Evolutionary conservation across 23 tunicate genomes (phyloP), one percentile per base, ranked within the genome.

Genomic region (Phallusia fumigata): DNA sequence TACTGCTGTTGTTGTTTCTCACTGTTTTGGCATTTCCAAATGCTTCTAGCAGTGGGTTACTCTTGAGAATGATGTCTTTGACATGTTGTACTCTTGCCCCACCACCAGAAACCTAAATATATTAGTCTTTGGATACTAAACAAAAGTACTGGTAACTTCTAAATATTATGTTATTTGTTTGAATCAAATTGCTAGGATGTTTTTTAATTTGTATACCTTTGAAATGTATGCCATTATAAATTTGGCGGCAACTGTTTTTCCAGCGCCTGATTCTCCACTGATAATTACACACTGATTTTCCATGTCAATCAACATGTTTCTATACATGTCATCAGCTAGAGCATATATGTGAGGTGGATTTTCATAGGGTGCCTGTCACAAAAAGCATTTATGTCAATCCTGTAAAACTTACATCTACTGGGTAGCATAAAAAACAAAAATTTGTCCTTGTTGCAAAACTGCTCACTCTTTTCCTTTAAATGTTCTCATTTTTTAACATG

Each of bases 341-440:
- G 99, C 99, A 72, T 97, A 97, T 34, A 97, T 86, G 73, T 97
- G 99, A 31, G 99, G 99, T 26, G 99, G 99, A 76, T 97, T 97
- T 79, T 97, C 99, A 65, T 88, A 97, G 8, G 92, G 82, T 15
- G 98, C 93, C 98, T 93, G 69, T 58, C 69, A 58, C 3, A 58
- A 6, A 58, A 58, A 58, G 28, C 8, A 58, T 58, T 8, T 58
- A 3, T 24, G 16, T 22, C 16, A 58, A 58, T 58, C 28, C 69
- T 21, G 28, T 58, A 58, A 58, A 22, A 13, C n/a, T 3, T 40
- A 40, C 47, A 40, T 40, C 5, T 3, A 40, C 10, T 58, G 16
- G 69, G 26, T 58, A 3, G 15, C 69, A 58, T 21, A 58, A 58
- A 58, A 58, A 58, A 58, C 13, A 21, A 58, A 6, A 5, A 6